These are phyloP conservation scores for Chesias legatella DNA, from an alignment of 2,888 invertebrate species.

Conservation along the genomic window DNA sequence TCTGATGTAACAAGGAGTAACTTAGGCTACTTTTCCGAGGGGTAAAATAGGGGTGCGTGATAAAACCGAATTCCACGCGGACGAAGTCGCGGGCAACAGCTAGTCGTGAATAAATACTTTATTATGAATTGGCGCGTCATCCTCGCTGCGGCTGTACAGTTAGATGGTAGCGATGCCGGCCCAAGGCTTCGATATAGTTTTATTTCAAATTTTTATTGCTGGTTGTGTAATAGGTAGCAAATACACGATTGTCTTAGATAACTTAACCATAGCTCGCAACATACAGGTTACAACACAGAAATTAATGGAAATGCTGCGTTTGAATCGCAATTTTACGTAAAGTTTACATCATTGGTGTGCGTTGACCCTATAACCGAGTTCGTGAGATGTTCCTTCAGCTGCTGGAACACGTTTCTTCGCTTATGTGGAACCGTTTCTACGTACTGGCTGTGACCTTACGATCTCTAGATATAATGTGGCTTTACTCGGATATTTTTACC, in stretches of 20 bases:
- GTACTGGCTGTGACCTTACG: constrained; percentile 7
- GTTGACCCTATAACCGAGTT: constrained; percentile 33
- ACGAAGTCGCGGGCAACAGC: too few species aligned
- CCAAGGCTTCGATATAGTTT: too few species aligned
- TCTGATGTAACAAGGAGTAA: too few species aligned
- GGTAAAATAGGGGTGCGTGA: too few species aligned
- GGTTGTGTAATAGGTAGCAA: not conserved
- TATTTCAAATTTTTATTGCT: too few species aligned
- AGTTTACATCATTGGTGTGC: constrained; percentile 9
- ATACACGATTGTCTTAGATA: not conserved
- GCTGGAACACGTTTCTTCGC: constrained; percentile 30
- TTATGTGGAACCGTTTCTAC: constrained; percentile 26
- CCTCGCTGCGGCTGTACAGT: too few species aligned
- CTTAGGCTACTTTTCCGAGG: too few species aligned
- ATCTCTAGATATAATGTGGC: not conserved
- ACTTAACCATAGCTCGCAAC: constrained; percentile 2
- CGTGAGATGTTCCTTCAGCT: constrained; percentile 29
- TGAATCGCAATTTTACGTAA: constrained; percentile 5
- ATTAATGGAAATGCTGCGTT: not conserved
- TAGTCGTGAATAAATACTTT: too few species aligned
- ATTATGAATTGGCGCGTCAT: too few species aligned
- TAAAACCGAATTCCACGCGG: too few species aligned
- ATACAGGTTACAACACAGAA: constrained; percentile 9
- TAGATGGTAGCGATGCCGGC: too few species aligned
- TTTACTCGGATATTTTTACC: too few species aligned